Base-by-base conservation (phyloP, 2,888 invertebrate species). In the Harpagoxenus sublaevis region DNA sequence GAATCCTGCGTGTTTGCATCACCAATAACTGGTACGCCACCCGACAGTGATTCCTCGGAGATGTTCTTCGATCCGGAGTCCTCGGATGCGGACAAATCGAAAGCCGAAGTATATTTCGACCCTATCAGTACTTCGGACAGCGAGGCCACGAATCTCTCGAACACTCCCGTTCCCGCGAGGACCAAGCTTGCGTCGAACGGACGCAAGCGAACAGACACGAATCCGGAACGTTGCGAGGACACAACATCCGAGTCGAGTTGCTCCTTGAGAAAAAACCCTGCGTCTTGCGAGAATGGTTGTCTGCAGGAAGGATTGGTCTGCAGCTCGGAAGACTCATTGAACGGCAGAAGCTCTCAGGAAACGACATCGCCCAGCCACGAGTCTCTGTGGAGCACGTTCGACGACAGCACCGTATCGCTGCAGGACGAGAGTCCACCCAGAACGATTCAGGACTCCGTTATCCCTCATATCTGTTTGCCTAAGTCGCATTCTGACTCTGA, bases 1-100 rank as follows among this genome's bases (percentile, higher is more conserved):
- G 96, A 96, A 84, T 95, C 96, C 3, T 95, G 95, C 92, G 95
- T 96, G 3, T 96, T 96, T 87, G 96, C 95, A 15, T 94, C 95
- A 0, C 94, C 95, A 0, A 83, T 92, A 8, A 91, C 92, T 39
- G 89, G 90, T 10, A 90, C 92, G 91, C 94, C 94, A 0, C 92
- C 94, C 0, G 94, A 93, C 31, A 96, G 96, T 90, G 96, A 96
- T 70, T 92, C 93, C 28, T 94, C 93, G n/a, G 95, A 95, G 0
- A 83, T 90, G 0, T 94, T 93, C 57, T 95, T 93, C 85, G 95
- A 95, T 51, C 92, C 93, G 0, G 92, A 94, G 5, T 92, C 93
- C 3, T 94, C 95, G 15, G 93, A 94, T 3, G 84, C 89, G 1
- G 94, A 94, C 4, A 92, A 91, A 53, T 57, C 87, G 45, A 91